These are phyloP conservation scores for Tichodroma muraria DNA, from an alignment of 2,113 vertebrate genomes.

Conservation along the genomic window DNA sequence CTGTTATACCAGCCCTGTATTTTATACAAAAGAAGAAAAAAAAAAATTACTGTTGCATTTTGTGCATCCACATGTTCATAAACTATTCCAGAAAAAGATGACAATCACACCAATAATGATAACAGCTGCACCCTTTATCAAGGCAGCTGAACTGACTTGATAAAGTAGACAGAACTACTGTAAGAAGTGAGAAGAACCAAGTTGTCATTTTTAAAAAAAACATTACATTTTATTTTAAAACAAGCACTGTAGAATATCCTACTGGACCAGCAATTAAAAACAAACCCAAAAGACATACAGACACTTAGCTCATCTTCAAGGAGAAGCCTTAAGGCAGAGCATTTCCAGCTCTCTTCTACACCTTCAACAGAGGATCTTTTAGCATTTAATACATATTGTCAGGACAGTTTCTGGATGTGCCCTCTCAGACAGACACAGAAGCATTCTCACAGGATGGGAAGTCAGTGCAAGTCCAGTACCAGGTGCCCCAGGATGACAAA, in stretches of 20 bases:
- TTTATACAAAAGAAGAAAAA: not conserved
- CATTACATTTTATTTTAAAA: not conserved
- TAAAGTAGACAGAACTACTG: not conserved
- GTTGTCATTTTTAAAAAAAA: not conserved
- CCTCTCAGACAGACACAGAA: not conserved
- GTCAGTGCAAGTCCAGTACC: not conserved
- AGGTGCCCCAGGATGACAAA: not conserved
- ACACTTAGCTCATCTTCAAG: not conserved
- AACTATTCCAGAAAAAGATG: not conserved
- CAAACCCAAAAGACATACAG: not conserved
- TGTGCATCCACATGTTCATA: not conserved
- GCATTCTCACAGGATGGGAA: not conserved
- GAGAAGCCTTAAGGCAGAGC: not conserved
- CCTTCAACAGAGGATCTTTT: not conserved
- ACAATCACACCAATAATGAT: too few relatives aligned
- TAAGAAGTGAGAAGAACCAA: not conserved
- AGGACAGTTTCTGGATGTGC: not conserved
- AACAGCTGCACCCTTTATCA: too few relatives aligned
- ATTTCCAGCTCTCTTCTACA: not conserved
- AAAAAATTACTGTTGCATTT: not conserved
- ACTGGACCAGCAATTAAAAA: not conserved
- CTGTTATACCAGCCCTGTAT: not conserved
- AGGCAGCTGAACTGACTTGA: too few relatives aligned
- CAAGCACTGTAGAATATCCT: not conserved
- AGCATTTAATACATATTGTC: not conserved